phyloP scores from a whole-genome alignment of 2,888 invertebrate genomes.

The Chrysomela aeneicollis region DNA sequence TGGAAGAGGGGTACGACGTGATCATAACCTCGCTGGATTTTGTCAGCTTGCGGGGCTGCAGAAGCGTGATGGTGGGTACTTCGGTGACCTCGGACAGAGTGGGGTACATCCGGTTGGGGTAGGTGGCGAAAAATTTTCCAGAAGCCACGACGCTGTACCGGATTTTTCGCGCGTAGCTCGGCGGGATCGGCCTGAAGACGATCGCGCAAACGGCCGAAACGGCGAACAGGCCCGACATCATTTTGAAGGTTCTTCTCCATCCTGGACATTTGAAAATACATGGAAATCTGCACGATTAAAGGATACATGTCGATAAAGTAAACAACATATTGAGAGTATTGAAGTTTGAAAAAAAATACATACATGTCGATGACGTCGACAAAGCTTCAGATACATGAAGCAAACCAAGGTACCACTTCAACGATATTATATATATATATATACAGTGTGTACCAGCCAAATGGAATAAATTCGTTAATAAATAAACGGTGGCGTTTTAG shows the following conservation, averaged over 20 bases:
- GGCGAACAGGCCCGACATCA: slow-evolving; percentile 58
- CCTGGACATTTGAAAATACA: too few species aligned
- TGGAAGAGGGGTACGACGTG: slow-evolving; percentile 25
- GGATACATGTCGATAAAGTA: too few species aligned
- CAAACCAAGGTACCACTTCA: too few species aligned
- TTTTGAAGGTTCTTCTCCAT: slow-evolving; percentile 68
- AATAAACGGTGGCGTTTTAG: too few species aligned
- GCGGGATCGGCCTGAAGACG: slow-evolving; percentile 47
- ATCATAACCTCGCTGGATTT: slow-evolving; percentile 32
- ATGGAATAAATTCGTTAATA: too few species aligned
- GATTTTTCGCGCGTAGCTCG: slow-evolving; percentile 29
- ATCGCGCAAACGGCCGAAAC: slow-evolving; percentile 35
- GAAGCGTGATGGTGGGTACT: slow-evolving; percentile 49
- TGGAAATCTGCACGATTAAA: too few species aligned
- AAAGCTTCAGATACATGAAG: too few species aligned
- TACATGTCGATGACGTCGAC: too few species aligned
- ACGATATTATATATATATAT: too few species aligned
- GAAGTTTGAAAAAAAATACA: too few species aligned
- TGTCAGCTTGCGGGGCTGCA: slow-evolving; percentile 26
- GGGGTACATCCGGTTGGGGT: slow-evolving; percentile 35
- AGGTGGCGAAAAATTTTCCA: slow-evolving; percentile 27
- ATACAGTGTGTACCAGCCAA: too few species aligned
- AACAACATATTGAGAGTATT: too few species aligned
- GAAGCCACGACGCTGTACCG: slow-evolving; percentile 28
- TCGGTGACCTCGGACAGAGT: slow-evolving; percentile 31